These are phyloP conservation scores for Phania funesta DNA, from an alignment of 2,888 invertebrate genomes.

Conservation along the genomic window DNA sequence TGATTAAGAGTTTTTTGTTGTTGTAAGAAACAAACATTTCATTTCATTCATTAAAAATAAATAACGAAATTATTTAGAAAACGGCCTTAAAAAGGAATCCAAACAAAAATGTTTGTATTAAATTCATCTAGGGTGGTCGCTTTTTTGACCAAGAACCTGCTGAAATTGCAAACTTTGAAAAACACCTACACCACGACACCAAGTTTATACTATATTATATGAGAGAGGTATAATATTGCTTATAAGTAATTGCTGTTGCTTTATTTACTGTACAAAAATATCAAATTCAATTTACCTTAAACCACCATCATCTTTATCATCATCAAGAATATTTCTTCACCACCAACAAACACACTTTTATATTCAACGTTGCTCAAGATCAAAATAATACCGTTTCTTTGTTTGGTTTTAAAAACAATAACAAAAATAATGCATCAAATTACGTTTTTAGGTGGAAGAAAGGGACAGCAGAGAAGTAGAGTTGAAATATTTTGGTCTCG, in stretches of 20 bases:
- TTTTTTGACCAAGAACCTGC: slow-evolving; percentile 31
- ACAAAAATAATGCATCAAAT: slow-evolving; percentile 49
- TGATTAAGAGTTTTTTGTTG: slow-evolving; percentile 19
- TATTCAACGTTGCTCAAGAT: slow-evolving; percentile 11
- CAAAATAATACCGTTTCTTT: slow-evolving; percentile 35
- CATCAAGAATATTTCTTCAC: neutral
- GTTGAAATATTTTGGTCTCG: neutral
- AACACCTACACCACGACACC: slow-evolving; percentile 20
- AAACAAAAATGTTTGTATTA: neutral
- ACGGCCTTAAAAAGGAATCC: neutral
- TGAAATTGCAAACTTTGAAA: slow-evolving; percentile 57
- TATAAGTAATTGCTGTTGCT: neutral
- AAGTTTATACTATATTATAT: neutral
- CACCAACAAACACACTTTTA: slow-evolving; percentile 42
- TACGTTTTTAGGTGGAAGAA: neutral
- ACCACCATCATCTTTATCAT: slow-evolving; percentile 40
- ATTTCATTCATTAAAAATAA: slow-evolving; percentile 42
- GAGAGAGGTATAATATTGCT: neutral
- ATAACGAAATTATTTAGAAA: slow-evolving; percentile 27
- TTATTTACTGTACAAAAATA: slow-evolving; percentile 7
- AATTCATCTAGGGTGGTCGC: slow-evolving; percentile 22
- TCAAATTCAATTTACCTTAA: slow-evolving; percentile 66
- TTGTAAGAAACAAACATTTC: neutral
- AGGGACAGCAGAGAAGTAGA: neutral
- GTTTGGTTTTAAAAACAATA: slow-evolving; percentile 41